Percentiles rank a stretch among this genome's conserved stretches.
Evolutionary conservation across 2,113 vertebrate genomes (phyloP).

Genomic region (Gymnogyps californianus): DNA sequence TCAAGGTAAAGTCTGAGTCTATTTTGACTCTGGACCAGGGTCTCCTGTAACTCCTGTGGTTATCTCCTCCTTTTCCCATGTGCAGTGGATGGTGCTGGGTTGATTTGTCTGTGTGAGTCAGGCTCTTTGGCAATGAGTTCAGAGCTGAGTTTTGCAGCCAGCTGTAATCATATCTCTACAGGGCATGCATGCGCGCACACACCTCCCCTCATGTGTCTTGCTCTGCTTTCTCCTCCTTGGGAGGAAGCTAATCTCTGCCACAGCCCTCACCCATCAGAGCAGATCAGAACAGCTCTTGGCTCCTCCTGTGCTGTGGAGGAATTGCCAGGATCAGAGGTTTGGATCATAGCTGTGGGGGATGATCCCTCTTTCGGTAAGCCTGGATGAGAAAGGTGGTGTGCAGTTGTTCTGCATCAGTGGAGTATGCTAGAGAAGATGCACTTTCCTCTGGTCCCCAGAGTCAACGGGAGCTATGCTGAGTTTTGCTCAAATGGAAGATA

Average conservation of each 20-base stretch:
- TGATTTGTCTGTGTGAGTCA: neutral
- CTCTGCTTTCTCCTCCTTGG: neutral
- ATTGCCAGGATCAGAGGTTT: neutral
- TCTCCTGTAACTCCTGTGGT: neutral
- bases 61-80: neutral
- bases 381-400: neutral
- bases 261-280: neutral
- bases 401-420: neutral
- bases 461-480: neutral
- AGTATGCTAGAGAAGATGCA: neutral
- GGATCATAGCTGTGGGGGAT: neutral
- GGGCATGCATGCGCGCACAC: neutral
- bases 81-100: neutral
- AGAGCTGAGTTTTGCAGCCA: neutral
- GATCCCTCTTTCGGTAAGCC: neutral
- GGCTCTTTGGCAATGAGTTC: neutral
- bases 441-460: slow-evolving; percentile 24
- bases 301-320: neutral
- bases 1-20: neutral
- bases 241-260: neutral
- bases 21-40: neutral
- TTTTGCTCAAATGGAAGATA: slow-evolving; percentile 29
- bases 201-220: neutral
- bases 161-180: neutral
- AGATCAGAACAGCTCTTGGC: neutral